Evolutionary conservation across 30 jellyfish, hydroid and myxozoan genomes (phyloP), one percentile per base, ranked within the genome.

Genomic region (Aurelia sp.): DNA sequence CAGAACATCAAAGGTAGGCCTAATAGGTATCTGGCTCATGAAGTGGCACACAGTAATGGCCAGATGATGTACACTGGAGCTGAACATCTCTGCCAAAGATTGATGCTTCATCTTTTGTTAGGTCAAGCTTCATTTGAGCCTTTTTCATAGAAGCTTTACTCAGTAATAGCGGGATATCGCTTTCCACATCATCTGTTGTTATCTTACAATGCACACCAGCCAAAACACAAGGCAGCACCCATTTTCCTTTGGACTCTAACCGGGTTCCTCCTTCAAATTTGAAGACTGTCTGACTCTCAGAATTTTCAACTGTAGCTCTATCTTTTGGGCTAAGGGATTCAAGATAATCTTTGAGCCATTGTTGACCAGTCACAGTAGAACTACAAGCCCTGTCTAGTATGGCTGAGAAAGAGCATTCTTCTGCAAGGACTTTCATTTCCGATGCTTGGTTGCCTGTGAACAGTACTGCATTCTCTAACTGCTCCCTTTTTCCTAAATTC

Each of bases 251-350:
- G 4, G 82, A 31, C 40, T 71, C 35, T 35, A 71, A 47, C 31
- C 67, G 82, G 33, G 35, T 20, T 18, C 86, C 85, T 20, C 86
- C 89, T 5, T 88, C 89, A 78, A 78, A 78, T 48, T 15, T 4
- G 66, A 57, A 57, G 66, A 57, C 66, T 57, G 66, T 57, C 66
- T 57, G 66, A 57, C 66, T 57, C 10, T 57, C 66, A 3, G 85
- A 78, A 78, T 69, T 33, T 61, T 19, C 85, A 19, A 27, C 55
- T 37, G 48, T 73, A 19, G 53, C 53, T 37, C 40, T 59, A 57
- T 57, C 66, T 57, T 57, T 57, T 9, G 23, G 66, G 72, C 58
- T 13, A 10, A 20, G 74, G 6, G 63, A 57, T 47, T 82, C 66
- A n/a, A n/a, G n/a, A n/a, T n/a, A n/a, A n/a, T n/a, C n/a, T n/a